Conservation (phyloP, 53 echinoderm and acorn worm species). For the Zoroaster sp. region DNA sequence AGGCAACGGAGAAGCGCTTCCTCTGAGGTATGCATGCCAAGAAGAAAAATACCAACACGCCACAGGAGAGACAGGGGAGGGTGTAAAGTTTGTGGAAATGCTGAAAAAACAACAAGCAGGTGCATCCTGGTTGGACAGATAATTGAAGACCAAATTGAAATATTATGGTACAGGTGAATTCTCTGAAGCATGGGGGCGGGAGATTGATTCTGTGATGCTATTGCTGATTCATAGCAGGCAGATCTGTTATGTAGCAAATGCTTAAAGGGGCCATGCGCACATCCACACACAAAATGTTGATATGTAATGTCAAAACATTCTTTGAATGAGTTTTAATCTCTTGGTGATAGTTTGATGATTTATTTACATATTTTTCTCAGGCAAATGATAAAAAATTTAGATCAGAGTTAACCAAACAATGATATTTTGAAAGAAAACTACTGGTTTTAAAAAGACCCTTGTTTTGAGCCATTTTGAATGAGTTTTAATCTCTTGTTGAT, state of each 20-base stretch:
- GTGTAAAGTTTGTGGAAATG: slow-evolving; percentile 31
- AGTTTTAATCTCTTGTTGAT: too few relatives aligned
- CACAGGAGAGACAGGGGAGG: slow-evolving; percentile 10
- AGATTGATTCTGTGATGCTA: slow-evolving; percentile 21
- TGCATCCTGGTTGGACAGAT: slow-evolving; percentile 51
- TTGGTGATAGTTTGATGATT: too few relatives aligned
- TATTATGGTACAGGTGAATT: slow-evolving; percentile 53
- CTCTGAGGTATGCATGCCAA: neutral
- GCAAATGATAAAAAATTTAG: too few relatives aligned
- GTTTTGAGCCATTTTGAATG: too few relatives aligned
- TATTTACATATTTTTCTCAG: too few relatives aligned
- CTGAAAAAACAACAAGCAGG: slow-evolving; percentile 52
- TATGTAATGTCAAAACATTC: too few relatives aligned
- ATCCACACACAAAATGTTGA: neutral
- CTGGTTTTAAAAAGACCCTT: too few relatives aligned
- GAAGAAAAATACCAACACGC: slow-evolving; percentile 43
- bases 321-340: too few relatives aligned
- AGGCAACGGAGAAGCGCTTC: neutral
- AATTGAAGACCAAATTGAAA: slow-evolving; percentile 55
- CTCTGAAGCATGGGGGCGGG: slow-evolving; percentile 31
- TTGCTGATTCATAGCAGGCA: slow-evolving; percentile 6
- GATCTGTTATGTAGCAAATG: neutral
- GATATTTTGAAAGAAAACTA: too few relatives aligned
- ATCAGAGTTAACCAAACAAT: too few relatives aligned
- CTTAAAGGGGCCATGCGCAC: neutral